These are phyloP conservation scores for Drosophila persimilis DNA, from an alignment of 1,140 invertebrate species.

Conservation along the genomic window DNA sequence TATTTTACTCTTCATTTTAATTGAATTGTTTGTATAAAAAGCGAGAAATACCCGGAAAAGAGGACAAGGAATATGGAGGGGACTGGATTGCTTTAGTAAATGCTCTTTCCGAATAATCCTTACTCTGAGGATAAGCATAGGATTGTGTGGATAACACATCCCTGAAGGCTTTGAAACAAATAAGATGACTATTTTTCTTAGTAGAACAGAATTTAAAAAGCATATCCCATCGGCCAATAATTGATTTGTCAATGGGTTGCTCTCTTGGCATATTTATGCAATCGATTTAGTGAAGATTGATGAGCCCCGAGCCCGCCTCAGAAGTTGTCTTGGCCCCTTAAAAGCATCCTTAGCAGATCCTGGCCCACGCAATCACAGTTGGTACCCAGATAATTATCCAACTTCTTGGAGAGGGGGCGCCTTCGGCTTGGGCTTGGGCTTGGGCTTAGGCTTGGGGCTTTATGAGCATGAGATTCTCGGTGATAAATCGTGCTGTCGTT, in stretches of 20 bases:
- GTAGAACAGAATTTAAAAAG: constrained; percentile 6
- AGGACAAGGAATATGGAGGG: too few relatives aligned
- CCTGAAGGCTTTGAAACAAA: too few relatives aligned
- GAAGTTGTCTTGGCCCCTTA: not conserved
- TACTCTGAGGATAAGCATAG: too few relatives aligned
- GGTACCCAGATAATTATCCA: constrained; percentile 14
- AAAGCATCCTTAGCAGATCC: not conserved
- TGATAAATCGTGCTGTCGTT: constrained; percentile 58
- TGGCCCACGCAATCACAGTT: constrained; percentile 16
- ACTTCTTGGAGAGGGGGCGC: constrained; percentile 34
- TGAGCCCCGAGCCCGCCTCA: constrained; percentile 3
- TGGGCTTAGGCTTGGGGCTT: too few relatives aligned
- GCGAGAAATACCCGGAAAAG: too few relatives aligned
- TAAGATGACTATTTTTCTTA: too few relatives aligned
- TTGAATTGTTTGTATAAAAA: too few relatives aligned
- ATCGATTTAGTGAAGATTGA: constrained; percentile 26
- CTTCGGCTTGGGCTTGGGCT: too few relatives aligned
- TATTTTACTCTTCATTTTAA: too few relatives aligned
- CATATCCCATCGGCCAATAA: constrained; percentile 16
- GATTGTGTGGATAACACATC: not conserved
- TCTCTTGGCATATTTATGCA: constrained; percentile 14
- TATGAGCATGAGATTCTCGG: not conserved
- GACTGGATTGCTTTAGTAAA: too few relatives aligned
- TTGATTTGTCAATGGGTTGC: constrained; percentile 15
- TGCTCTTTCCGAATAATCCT: too few relatives aligned